phyloP scores from a whole-genome alignment of 2,113 vertebrate species.

The Seriola rivoliana region DNA sequence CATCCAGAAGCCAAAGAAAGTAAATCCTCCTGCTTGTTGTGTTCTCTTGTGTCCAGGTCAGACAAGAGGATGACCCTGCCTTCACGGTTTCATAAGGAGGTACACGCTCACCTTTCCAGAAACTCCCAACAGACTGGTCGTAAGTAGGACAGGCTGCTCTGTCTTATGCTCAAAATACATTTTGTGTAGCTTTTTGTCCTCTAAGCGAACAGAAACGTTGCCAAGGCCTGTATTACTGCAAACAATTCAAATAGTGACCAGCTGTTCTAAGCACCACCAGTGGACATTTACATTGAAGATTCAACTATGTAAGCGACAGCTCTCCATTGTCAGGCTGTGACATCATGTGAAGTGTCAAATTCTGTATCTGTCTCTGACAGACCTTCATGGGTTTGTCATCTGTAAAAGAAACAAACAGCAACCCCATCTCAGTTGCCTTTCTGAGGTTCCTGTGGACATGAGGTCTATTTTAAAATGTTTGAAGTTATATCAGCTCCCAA shows the following conservation, averaged over 20 bases:
- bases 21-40: conserved; percentile 15
- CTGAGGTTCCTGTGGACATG: background rate
- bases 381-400: background rate
- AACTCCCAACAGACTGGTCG: conserved; percentile 76
- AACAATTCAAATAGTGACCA: background rate
- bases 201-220: background rate
- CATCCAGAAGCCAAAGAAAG: background rate
- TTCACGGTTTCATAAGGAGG: conserved; percentile 85
- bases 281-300: background rate
- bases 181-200: background rate
- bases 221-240: background rate
- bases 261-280: background rate
- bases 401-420: background rate
- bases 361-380: no score
- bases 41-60: conserved; percentile 66
- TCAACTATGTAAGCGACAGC: background rate
- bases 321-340: background rate
- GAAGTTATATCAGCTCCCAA: background rate
- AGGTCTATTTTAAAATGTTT: conserved; percentile 3
- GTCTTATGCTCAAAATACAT: conserved; percentile 24
- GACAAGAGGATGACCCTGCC: conserved; percentile 85
- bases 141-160: conserved; percentile 67
- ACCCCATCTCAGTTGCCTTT: background rate
- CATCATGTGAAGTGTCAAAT: background rate
- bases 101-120: conserved; percentile 83